Base-by-base conservation (phyloP, 1,140 invertebrate genomes). In the Rhopalosiphum padi region DNA sequence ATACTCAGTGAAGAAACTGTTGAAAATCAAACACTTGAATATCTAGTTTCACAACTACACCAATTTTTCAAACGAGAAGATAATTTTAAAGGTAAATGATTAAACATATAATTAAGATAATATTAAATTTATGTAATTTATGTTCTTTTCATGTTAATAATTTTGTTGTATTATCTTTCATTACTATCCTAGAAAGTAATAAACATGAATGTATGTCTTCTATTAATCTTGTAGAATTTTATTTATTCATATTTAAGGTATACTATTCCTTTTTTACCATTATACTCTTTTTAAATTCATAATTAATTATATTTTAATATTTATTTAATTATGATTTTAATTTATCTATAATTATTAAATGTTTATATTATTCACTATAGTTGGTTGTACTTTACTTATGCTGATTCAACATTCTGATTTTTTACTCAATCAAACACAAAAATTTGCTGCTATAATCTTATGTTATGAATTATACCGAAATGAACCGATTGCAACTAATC, bases 401-500 rank as follows among this genome's bases (percentile, higher is more conserved):
- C 94, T 98, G 18, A 95, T 98, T 21, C 97, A 97, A 95, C 97
- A 98, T 94, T 95, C 96, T 91, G 97, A 97, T 95, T 95, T 98
- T 6, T 95, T 98, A 30, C 96, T 97, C 46, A 96, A 96, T 94
- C 95, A 96, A 88, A 96, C 96, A 94, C 97, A 98, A 95, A 95
- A 97, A 92, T 94, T 98, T 88, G 96, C 96, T 53, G 97, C 97
- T 48, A 95, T 97, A 46, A 96, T 96, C 35, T 95, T 98, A n/a
- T 95, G 98, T 25, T 97, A 96, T 95, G 97, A 98, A 94, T 96
- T 98, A 94, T 98, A 97, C 95, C 96, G 96, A 95, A 96, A 96
- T 43, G 97, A 98, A 94, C 96, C 96, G 9, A 95, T 97, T 60
- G 95, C 96, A 48, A 96, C 96, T 15, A 97, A 97, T 94, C 97